Conservation (phyloP, 1,140 invertebrate species). For the Micrasema longulum region DNA sequence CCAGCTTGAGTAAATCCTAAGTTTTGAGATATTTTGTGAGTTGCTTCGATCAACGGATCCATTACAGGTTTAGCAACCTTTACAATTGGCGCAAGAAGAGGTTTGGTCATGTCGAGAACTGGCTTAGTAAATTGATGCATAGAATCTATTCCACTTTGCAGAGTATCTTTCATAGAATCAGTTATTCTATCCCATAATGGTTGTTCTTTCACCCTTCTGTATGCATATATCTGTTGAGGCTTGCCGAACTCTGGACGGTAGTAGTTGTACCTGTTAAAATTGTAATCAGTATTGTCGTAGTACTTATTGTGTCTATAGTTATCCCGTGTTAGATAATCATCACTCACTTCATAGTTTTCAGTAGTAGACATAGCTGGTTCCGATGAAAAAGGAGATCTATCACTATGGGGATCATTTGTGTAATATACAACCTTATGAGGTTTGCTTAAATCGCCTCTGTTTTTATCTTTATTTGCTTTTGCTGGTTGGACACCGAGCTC, state of each 20-base stretch:
- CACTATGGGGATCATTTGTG: conserved; percentile 59
- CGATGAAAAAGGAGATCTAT: conserved; percentile 60
- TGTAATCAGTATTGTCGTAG: conserved; percentile 67
- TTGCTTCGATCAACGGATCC: conserved; percentile 80
- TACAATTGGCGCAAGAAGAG: conserved; percentile 75
- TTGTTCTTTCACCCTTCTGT: conserved; percentile 68
- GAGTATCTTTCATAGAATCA: conserved; percentile 77
- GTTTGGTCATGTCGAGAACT: conserved; percentile 58
- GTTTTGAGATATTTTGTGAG: conserved; percentile 82
- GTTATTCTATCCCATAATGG: conserved; percentile 80
- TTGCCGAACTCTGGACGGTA: conserved; percentile 58
- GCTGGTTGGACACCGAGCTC: conserved; percentile 81
- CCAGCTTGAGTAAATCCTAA: conserved; percentile 71
- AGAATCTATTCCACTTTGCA: conserved; percentile 76
- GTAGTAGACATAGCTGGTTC: conserved; percentile 60
- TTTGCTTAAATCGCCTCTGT: conserved; percentile 61
- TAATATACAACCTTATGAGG: conserved; percentile 60
- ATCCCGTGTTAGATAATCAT: conserved; percentile 66
- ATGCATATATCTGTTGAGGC: conserved; percentile 57
- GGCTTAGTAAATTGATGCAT: conserved; percentile 74
- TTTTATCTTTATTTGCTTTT: conserved; percentile 63
- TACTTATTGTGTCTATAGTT: conserved; percentile 66
- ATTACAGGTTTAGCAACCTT: conserved; percentile 78
- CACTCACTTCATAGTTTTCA: conserved; percentile 65
- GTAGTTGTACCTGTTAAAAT: conserved; percentile 67